phyloP scores from a whole-genome alignment of 1,140 invertebrate species.

The Temnothorax curvispinosus region DNA sequence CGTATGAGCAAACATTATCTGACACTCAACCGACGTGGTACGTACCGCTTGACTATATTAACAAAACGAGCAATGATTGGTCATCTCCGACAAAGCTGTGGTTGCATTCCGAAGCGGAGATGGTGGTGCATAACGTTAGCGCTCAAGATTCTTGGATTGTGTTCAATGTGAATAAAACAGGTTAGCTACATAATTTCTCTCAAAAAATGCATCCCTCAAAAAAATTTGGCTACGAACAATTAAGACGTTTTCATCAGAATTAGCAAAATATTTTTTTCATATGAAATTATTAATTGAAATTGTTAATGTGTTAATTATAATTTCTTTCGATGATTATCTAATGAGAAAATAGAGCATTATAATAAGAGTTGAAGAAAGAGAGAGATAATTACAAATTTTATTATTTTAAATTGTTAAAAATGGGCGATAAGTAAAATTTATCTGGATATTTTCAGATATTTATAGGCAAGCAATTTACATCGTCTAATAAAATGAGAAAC shows the following conservation, averaged over 20 bases:
- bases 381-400: background rate
- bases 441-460: background rate
- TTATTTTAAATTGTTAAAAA: background rate
- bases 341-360: background rate
- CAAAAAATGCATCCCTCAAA: background rate
- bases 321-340: background rate
- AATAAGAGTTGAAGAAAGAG: background rate
- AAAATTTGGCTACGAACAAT: background rate
- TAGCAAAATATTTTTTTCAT: background rate
- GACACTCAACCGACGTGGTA: slow-evolving; percentile 82
- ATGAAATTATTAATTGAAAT: background rate
- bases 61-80: slow-evolving; percentile 71
- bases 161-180: slow-evolving; percentile 86
- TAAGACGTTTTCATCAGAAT: background rate
- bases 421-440: background rate
- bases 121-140: slow-evolving; percentile 68
- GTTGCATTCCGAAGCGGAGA: slow-evolving; percentile 77
- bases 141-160: slow-evolving; percentile 85
- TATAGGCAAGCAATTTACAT: background rate
- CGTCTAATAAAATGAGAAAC: background rate
- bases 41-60: slow-evolving; percentile 86
- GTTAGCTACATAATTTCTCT: slow-evolving; percentile 71
- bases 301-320: background rate
- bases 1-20: slow-evolving; percentile 63
- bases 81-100: slow-evolving; percentile 76